A percentile compares a stretch with the other conserved stretches of the same genome.
Conservation (phyloP, 2,113 vertebrate species). For the Kryptolebias marmoratus region DNA sequence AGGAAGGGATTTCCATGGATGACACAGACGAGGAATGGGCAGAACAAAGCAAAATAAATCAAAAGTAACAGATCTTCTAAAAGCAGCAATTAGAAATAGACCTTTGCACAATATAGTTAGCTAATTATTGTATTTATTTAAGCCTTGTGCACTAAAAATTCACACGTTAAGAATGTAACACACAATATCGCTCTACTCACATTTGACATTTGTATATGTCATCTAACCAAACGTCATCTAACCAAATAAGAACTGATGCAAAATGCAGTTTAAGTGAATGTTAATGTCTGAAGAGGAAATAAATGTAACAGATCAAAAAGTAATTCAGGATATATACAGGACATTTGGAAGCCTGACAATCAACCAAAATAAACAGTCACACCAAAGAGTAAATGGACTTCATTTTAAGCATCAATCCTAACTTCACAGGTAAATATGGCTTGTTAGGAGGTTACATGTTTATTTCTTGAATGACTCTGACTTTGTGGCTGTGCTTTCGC, state of each 20-base stretch:
- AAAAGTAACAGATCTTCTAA: conserved; percentile 33
- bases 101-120: background rate
- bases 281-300: background rate
- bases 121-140: background rate
- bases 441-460: background rate
- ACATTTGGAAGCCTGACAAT: background rate
- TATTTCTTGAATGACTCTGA: conserved; percentile 10
- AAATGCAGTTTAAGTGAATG: background rate
- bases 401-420: rapidly evolving
- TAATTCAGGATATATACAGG: no score
- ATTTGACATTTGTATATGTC: background rate
- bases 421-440: background rate
- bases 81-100: background rate
- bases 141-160: rapidly evolving
- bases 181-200: background rate
- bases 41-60: conserved; percentile 71
- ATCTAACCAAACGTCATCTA: background rate
- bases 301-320: background rate
- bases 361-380: background rate
- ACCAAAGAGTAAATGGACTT: background rate
- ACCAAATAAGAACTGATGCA: background rate
- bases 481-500: conserved; percentile 27
- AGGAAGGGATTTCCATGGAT: conserved; percentile 78
- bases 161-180: rapidly evolving
- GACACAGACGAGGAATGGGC: conserved; percentile 88